Base-by-base conservation (phyloP, 2,797 vertebrate species). In the Molossus molossus region DNA sequence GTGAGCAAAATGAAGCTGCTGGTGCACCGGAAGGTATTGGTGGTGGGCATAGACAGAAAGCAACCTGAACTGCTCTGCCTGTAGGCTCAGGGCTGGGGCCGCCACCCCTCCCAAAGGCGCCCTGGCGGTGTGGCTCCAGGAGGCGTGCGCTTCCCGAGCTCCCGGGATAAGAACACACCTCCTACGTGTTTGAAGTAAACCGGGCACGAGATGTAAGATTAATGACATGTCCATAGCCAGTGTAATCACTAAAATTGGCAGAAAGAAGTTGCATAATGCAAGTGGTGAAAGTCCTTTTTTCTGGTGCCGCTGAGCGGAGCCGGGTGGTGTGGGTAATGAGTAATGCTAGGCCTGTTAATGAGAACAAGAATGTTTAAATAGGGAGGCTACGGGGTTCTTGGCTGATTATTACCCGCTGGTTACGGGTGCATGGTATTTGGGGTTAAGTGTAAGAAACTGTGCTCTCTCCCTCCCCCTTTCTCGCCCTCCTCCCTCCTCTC, bases 151-250 rank as follows among this genome's bases (percentile, higher is more conserved):
- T 96, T 85, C 33, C 75, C 65, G 57, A 95, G 81, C 1, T 13
- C 60, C 11, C 0, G 23, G 75, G 95, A 40, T 93, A 90, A 50
- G 69, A n/a, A n/a, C 0, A 20, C 0, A 15, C 79, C 84, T 96
- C n/a, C 62, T 15, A 53, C 72, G 81, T 33, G n/a, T 96, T 76
- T 96, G 87, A 95, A 94, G 79, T 37, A 64, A 94, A 93, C 70
- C 27, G 40, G 48, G 9, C 29, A 9, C 29, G 6, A 65, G 40
- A 90, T 87, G 40, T 37, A 87, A 95, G 75, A 67, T 73, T 87
- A 87, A 92, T 82, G 64, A 86, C 69, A 79, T n/a, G 15, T 67
- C 64, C 76, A 67, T 40, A 60, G 50, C 86, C 83, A 91, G 91
- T 0, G 3, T 17, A 29, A 57, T 95, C 77, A 69, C 64, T 85